These are phyloP conservation scores for Lasioglossum zephyrum DNA, from an alignment of 2,888 invertebrate genomes.

Conservation along the genomic window DNA sequence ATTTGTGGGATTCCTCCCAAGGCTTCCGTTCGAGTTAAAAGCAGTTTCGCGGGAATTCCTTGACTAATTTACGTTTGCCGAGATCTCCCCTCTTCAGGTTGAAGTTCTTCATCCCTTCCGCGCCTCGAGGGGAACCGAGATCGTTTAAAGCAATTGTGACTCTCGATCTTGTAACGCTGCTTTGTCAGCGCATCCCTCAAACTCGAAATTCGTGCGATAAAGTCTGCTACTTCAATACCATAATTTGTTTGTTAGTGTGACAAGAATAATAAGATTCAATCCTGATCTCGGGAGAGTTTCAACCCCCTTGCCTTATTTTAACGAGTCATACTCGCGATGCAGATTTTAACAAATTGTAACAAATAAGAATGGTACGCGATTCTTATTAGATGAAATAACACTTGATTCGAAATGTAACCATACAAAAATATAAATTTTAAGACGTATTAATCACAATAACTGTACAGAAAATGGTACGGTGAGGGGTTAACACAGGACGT, in stretches of 20 bases:
- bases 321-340: too few species aligned
- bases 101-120: background rate
- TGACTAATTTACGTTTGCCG: slow-evolving; percentile 39
- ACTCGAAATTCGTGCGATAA: background rate
- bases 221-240: background rate
- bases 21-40: slow-evolving; percentile 30
- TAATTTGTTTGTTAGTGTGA: background rate
- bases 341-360: too few species aligned
- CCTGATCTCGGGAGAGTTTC: too few species aligned
- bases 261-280: background rate
- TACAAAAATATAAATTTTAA: too few species aligned
- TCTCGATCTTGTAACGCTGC: background rate
- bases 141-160: background rate
- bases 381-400: too few species aligned
- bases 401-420: too few species aligned
- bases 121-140: background rate
- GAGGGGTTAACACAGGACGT: too few species aligned
- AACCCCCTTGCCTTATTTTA: too few species aligned
- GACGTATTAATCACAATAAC: too few species aligned
- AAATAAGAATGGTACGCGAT: too few species aligned
- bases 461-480: too few species aligned
- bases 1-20: slow-evolving; percentile 36
- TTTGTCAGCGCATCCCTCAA: background rate
- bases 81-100: background rate
- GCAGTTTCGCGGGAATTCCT: slow-evolving; percentile 4